Evolutionary conservation across 92 coral and sea anemone genomes (phyloP).

Genomic region (Hydrozoanthus gracilis): DNA sequence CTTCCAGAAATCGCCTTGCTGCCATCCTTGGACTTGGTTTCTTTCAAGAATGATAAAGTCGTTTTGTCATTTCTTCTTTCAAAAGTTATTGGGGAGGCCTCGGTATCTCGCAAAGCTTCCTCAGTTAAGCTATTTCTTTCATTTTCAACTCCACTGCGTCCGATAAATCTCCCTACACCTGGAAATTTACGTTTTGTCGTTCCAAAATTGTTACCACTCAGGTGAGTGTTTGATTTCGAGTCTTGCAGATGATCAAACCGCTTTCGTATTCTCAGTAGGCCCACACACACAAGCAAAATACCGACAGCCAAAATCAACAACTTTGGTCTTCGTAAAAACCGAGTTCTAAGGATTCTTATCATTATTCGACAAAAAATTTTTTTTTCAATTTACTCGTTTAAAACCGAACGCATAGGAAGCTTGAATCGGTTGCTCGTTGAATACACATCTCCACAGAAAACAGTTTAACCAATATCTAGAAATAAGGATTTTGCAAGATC

Average conservation of each 20-base stretch:
- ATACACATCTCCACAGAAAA: too few species aligned
- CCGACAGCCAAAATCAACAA: conserved; percentile 14
- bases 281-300: conserved; percentile 10
- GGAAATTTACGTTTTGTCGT: background rate
- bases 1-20: background rate
- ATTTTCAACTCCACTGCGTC: background rate
- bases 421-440: too few species aligned
- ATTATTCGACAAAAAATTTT: background rate
- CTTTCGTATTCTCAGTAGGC: conserved; percentile 6
- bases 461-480: too few species aligned
- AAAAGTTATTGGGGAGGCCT: background rate
- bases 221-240: background rate
- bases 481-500: too few species aligned
- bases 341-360: conserved; percentile 20
- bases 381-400: background rate
- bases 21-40: too few species aligned
- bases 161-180: background rate
- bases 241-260: background rate
- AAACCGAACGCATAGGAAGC: background rate
- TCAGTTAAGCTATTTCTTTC: background rate
- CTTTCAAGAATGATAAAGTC: too few species aligned
- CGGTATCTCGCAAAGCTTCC: background rate
- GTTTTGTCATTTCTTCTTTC: background rate
- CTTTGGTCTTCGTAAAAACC: conserved; percentile 36
- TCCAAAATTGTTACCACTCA: background rate